These are phyloP conservation scores for Taxidea taxus DNA, from an alignment of 2,113 vertebrate genomes.

Conservation along the genomic window DNA sequence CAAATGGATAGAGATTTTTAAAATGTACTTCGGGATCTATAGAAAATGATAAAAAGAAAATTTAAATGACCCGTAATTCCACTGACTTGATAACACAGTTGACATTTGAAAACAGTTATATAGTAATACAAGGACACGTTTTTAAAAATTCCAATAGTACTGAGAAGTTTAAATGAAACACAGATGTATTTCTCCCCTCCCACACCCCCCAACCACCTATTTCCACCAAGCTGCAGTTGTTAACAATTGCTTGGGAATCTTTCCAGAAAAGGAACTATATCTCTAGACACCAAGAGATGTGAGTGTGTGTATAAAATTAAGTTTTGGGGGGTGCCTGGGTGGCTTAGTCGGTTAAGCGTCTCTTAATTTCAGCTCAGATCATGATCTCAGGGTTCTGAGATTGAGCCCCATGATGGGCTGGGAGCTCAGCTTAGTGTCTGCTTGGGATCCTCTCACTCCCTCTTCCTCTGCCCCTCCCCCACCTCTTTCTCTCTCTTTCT, in stretches of 20 bases:
- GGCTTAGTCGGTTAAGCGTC: background rate
- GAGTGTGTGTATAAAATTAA: background rate
- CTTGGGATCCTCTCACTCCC: background rate
- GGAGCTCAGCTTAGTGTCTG: background rate
- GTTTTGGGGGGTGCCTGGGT: background rate
- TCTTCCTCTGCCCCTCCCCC: background rate
- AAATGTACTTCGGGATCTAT: background rate
- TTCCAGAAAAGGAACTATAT: background rate
- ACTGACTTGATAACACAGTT: background rate
- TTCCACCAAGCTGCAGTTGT: background rate
- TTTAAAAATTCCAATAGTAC: background rate
- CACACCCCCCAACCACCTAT: background rate
- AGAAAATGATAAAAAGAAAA: constrained; percentile 13
- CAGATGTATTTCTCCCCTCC: background rate
- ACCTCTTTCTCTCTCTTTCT: background rate
- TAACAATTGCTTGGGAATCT: background rate
- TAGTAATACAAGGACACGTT: background rate
- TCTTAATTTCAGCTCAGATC: background rate
- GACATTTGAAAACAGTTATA: background rate
- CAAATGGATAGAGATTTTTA: background rate
- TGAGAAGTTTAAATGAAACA: background rate
- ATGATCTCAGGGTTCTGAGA: background rate
- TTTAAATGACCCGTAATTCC: background rate
- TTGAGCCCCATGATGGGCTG: background rate
- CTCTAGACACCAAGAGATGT: background rate